A percentile compares a stretch with the other conserved stretches of the same genome.
These are phyloP conservation scores for Hephaestus fuliginosus DNA, from an alignment of 2,797 vertebrate genomes.

Conservation along the genomic window DNA sequence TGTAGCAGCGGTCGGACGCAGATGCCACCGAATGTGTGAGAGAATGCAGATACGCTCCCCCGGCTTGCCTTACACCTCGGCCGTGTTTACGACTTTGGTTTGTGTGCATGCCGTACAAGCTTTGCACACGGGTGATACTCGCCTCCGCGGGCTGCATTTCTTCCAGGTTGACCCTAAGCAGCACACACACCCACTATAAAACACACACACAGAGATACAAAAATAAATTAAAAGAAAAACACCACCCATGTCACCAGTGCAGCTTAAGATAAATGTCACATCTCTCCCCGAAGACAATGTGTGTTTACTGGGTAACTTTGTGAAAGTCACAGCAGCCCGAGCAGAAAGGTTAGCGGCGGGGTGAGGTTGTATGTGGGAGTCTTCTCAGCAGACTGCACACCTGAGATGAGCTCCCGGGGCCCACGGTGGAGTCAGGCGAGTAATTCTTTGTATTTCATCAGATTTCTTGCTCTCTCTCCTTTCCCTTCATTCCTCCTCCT, in stretches of 20 bases:
- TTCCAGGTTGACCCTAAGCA: slow-evolving; percentile 36
- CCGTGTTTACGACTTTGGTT: slow-evolving; percentile 59
- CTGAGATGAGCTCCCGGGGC: slow-evolving; percentile 67
- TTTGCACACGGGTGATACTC: slow-evolving; percentile 26
- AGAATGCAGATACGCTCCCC: slow-evolving; percentile 45
- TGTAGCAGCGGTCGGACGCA: slow-evolving; percentile 22
- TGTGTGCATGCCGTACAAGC: slow-evolving; percentile 28
- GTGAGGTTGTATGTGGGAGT: slow-evolving; percentile 64
- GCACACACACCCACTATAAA: neutral
- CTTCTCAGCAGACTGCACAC: slow-evolving; percentile 74
- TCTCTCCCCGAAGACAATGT: slow-evolving; percentile 64
- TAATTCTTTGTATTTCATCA: slow-evolving; percentile 73
- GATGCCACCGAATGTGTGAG: slow-evolving; percentile 57
- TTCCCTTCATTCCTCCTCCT: slow-evolving; percentile 32
- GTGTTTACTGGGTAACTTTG: slow-evolving; percentile 79
- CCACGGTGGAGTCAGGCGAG: slow-evolving; percentile 58
- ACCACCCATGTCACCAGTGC: slow-evolving; percentile 49
- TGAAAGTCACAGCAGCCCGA: slow-evolving; percentile 77
- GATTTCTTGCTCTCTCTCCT: slow-evolving; percentile 7
- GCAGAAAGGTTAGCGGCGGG: slow-evolving; percentile 77
- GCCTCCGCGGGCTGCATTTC: slow-evolving; percentile 27
- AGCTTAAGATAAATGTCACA: slow-evolving; percentile 79
- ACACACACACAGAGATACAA: slow-evolving; percentile 7
- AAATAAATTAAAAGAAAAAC: slow-evolving; percentile 1
- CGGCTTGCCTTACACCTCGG: slow-evolving; percentile 51